Evolutionary conservation across 2,113 vertebrate species (phyloP).

Genomic region (Crotophaga sulcirostris): DNA sequence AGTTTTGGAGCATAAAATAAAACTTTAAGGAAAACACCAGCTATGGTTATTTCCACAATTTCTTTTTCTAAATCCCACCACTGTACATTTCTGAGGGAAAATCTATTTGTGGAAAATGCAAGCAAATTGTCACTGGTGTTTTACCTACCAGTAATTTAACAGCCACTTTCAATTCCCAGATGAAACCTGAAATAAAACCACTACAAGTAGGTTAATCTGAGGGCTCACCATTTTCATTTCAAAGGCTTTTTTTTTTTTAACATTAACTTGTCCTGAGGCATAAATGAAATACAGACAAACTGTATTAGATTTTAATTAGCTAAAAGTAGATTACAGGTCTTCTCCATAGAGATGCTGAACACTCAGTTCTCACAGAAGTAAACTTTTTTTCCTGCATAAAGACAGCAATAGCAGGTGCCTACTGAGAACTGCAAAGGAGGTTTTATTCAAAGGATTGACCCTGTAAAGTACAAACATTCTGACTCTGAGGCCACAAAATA

Average conservation of each 20-base stretch:
- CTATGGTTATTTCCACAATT: not conserved
- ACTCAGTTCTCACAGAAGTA: not conserved
- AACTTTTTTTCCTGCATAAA: not conserved
- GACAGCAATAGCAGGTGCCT: not conserved
- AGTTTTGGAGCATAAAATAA: not conserved
- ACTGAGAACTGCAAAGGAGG: not conserved
- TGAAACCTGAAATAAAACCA: slow-evolving; percentile 40
- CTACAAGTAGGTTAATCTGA: slow-evolving; percentile 56
- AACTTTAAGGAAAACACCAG: not conserved
- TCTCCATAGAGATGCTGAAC: not conserved
- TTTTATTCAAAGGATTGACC: not conserved
- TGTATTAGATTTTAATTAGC: slow-evolving; percentile 6
- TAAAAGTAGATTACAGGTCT: slow-evolving; percentile 27
- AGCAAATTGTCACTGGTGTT: not conserved
- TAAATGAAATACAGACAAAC: slow-evolving; percentile 34
- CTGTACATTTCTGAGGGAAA: not conserved
- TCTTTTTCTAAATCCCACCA: not conserved
- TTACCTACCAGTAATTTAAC: slow-evolving; percentile 6
- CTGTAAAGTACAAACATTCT: not conserved
- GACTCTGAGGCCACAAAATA: not conserved
- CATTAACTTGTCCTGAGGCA: slow-evolving; percentile 44
- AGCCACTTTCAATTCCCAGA: not conserved
- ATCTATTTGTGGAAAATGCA: not conserved
- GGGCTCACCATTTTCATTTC: slow-evolving; percentile 22
- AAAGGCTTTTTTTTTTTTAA: slow-evolving; percentile 30